phyloP scores from a whole-genome alignment of 2,888 invertebrate genomes.

The Drosophila neotestacea region DNA sequence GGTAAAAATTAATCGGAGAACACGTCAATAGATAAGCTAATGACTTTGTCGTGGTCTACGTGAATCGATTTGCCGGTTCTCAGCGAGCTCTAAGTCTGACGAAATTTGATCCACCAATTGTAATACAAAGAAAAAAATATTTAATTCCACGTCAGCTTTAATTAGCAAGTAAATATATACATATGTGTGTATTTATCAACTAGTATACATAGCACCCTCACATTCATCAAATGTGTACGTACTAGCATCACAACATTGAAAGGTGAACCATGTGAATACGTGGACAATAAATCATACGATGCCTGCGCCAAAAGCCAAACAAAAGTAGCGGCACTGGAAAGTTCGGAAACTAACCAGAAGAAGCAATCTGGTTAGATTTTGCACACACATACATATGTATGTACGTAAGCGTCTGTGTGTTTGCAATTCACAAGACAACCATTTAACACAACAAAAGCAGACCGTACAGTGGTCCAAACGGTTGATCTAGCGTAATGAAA shows the following conservation, averaged over 20 bases:
- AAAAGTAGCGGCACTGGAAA: slow-evolving; percentile 3
- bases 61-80: slow-evolving; percentile 2
- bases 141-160: slow-evolving; percentile 13
- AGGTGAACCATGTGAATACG: slow-evolving; percentile 60
- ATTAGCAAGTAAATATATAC: slow-evolving; percentile 8
- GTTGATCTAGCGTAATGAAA: too few relatives aligned
- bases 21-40: slow-evolving; percentile 1
- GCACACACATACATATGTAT: background rate
- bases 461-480: too few relatives aligned
- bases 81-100: slow-evolving; percentile 3
- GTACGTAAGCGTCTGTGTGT: background rate
- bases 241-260: slow-evolving; percentile 42
- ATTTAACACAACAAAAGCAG: slow-evolving; percentile 34
- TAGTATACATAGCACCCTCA: slow-evolving; percentile 7
- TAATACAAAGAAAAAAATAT: background rate
- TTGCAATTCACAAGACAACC: slow-evolving; percentile 29
- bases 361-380: slow-evolving; percentile 37
- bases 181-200: slow-evolving; percentile 7
- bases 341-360: slow-evolving; percentile 32
- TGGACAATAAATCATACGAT: slow-evolving; percentile 76
- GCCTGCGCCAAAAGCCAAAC: slow-evolving; percentile 23
- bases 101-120: slow-evolving; percentile 6
- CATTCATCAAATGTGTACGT: slow-evolving; percentile 8
- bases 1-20: slow-evolving; percentile 10
- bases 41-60: slow-evolving; percentile 8